Evolutionary conservation across 2,113 vertebrate species (phyloP).

Genomic region (Mionectes macconnelli): DNA sequence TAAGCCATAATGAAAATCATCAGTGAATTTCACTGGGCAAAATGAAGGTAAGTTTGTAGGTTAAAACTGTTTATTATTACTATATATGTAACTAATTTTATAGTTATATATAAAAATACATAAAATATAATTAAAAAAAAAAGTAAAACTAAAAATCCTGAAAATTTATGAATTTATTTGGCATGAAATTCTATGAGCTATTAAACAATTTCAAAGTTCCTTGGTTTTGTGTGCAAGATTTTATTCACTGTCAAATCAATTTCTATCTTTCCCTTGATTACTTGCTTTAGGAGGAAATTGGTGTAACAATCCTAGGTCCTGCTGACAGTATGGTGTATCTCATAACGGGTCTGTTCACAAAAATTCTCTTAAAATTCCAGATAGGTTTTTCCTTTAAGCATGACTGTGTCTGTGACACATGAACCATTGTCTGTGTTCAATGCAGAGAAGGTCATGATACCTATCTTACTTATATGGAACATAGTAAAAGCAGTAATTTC

Average conservation of each 20-base stretch:
- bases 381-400: neutral
- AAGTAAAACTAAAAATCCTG: neutral
- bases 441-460: neutral
- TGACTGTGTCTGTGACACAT: no score
- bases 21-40: neutral
- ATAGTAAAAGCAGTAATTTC: neutral
- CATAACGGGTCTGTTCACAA: neutral
- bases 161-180: neutral
- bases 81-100: neutral
- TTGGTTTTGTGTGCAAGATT: rapidly evolving
- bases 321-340: neutral
- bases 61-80: neutral
- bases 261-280: neutral
- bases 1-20: neutral
- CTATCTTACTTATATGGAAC: neutral
- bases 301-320: neutral
- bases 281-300: neutral
- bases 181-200: neutral
- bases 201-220: neutral
- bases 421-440: neutral
- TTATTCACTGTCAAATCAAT: neutral
- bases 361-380: neutral
- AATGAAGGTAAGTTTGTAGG: neutral
- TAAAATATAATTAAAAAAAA: neutral
- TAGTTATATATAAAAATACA: neutral